phyloP scores from a whole-genome alignment of 2,888 invertebrate genomes.

The Lasioglossum malachurum region DNA sequence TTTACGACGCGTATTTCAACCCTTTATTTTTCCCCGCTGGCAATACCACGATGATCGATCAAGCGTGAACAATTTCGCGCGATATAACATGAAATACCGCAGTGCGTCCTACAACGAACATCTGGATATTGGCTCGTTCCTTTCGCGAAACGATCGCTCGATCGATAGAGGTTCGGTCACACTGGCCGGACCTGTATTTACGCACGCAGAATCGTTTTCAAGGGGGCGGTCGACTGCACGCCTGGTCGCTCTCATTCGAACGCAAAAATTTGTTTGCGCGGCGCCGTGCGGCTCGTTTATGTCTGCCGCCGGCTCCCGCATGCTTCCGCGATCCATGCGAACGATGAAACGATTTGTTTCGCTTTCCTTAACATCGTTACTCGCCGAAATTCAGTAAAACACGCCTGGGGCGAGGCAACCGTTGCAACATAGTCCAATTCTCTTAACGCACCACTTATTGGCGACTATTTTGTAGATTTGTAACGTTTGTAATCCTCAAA shows the following conservation, averaged over 20 bases:
- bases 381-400: background rate
- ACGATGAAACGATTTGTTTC: background rate
- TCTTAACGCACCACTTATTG: background rate
- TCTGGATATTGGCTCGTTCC: constrained; percentile 41
- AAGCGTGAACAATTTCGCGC: constrained; percentile 7
- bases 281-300: background rate
- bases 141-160: constrained; percentile 43
- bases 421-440: background rate
- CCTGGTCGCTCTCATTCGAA: constrained; percentile 39
- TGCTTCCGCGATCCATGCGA: background rate
- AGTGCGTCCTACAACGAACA: constrained; percentile 52
- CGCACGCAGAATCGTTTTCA: constrained; percentile 26
- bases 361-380: background rate
- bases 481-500: no score
- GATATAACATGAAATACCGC: constrained; percentile 51
- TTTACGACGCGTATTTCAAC: constrained; percentile 1
- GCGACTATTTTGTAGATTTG: background rate
- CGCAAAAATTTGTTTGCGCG: constrained; percentile 47
- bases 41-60: background rate
- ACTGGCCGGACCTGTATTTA: constrained; percentile 5
- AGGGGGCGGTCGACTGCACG: constrained; percentile 16
- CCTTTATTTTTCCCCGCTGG: background rate
- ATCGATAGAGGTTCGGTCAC: constrained; percentile 47
- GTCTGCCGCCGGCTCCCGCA: background rate
- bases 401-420: background rate